Evolutionary conservation across 2,797 vertebrate genomes (phyloP).

Genomic region (Rachycentron canadum): DNA sequence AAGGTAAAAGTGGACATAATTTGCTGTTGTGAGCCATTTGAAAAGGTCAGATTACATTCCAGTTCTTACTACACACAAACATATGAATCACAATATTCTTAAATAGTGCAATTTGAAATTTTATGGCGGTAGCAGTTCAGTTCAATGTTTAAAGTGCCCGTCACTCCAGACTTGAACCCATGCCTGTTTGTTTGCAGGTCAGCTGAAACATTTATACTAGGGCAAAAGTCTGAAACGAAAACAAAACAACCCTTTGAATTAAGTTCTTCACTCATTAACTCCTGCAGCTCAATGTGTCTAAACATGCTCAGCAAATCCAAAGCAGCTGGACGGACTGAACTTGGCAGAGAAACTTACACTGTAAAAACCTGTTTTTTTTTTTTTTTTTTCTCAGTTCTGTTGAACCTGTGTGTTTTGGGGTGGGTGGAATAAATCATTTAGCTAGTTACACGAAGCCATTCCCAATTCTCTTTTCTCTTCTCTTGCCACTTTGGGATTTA

Average conservation of each 20-base stretch:
- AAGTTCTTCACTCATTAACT: not conserved
- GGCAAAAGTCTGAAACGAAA: not conserved
- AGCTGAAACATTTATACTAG: not conserved
- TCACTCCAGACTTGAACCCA: not conserved
- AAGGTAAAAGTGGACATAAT: not conserved
- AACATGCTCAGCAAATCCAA: not conserved
- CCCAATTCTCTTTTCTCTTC: not conserved
- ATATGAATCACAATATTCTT: not conserved
- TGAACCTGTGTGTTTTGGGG: not conserved
- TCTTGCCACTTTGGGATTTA: not conserved
- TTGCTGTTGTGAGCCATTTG: not conserved
- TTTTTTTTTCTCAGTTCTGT: not conserved
- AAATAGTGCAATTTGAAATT: constrained; percentile 45
- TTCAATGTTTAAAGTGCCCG: constrained; percentile 17
- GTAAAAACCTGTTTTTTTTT: not conserved
- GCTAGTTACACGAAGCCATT: not conserved
- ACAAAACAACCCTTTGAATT: not conserved
- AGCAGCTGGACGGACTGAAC: constrained; percentile 13
- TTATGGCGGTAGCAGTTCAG: constrained; percentile 18
- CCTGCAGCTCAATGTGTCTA: not conserved
- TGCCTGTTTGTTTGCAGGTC: not conserved
- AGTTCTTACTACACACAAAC: not conserved
- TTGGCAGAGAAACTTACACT: not conserved
- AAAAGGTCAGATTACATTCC: constrained; percentile 3
- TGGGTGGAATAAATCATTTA: not conserved